Evolutionary conservation across 2,888 invertebrate species (phyloP), one percentile per base, ranked within the genome.

Genomic region (Leucophenga maculata): DNA sequence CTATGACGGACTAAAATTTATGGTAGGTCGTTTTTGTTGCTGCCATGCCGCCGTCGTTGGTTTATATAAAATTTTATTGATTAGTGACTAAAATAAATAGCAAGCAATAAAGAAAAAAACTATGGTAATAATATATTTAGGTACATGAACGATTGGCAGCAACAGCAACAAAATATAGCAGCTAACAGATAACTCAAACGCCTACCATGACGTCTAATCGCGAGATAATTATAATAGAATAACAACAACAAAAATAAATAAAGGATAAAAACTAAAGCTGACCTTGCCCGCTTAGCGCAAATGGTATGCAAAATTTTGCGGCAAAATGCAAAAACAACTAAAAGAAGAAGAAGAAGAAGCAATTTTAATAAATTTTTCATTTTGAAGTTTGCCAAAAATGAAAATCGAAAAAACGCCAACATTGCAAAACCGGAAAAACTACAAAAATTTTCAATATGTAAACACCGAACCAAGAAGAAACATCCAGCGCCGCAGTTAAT

Each of bases 401-500:
- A 74, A 71, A 64, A 70, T 55, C 26, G 59, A 48, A 26, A 39
- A 14, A 60, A 60, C 18, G 39, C 39, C 60, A 44, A 44, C 44
- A 39, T 55, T 55, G 31, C 57, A 31, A 55, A 57, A 39, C 39
- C 39, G 39, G 39, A 39, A 39, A 39, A 39, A 39, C 39, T 39
- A 39, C 11, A 39, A 39, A 57, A 9, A 57, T 44, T 39, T 16
- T 55, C 18, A 55, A 55, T 55, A 55, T 26, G 26, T 26, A 55
- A 50, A 50, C 50, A 55, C 11, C 3, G 8, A 32, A 32, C 3
- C 3, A 32, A 32, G 8, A 69, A 65, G 32, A 68, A 72, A 44
- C 32, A 44, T 16, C 64, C 66, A 68, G 68, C 65, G 67, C 64
- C 70, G 73, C 67, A 77, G 80, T 77, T 80, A 78, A 80, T 80